Base-by-base conservation (phyloP, 2,888 invertebrate genomes). In the Ethmia dodecea region DNA sequence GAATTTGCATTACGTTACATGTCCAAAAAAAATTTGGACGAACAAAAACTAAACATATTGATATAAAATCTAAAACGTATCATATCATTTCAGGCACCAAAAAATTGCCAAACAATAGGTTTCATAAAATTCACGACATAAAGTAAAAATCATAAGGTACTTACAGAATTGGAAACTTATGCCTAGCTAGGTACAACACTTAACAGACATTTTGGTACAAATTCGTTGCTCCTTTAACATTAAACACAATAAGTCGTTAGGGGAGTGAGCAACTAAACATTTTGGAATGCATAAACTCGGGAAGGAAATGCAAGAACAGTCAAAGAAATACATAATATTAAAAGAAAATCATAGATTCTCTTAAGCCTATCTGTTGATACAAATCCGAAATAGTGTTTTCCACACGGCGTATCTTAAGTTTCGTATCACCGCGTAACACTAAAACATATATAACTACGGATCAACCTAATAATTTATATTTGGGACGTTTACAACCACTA, bases 171-270 rank as follows among this genome's bases (percentile, higher is more conserved):
- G 58, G n/a, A n/a, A 61, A 75, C 75, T 77, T 76, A 81, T 52
- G 31, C 47, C 76, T 80, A 81, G 38, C 70, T 79, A 81, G 70
- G 65, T 77, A 80, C 67, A 72, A 71, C 79, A 77, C 63, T 65
- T 63, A 56, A 69, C 70, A 71, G 66, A 73, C 65, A 79, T 75
- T 84, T 86, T 86, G 86, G 84, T 84, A 81, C 81, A 77, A 66
- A 76, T 84, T 86, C 84, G 84, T 86, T 86, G 84, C 86, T 83
- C 81, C 51, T 60, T 66, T 67, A 57, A 62, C 57, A 62, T 60
- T 59, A 57, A 60, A 63, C 42, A 54, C 55, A 60, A 49, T 35
- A 55, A 55, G 52, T 63, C 58, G 55, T 57, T 44, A 51, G 54
- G 59, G 48, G 49, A 47, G 57, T 56, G 68, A 71, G 73, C 74